A percentile compares a stretch with the other conserved stretches of the same genome.
Evolutionary conservation across 2,797 vertebrate genomes (phyloP).

Genomic region (Hephaestus fuliginosus): DNA sequence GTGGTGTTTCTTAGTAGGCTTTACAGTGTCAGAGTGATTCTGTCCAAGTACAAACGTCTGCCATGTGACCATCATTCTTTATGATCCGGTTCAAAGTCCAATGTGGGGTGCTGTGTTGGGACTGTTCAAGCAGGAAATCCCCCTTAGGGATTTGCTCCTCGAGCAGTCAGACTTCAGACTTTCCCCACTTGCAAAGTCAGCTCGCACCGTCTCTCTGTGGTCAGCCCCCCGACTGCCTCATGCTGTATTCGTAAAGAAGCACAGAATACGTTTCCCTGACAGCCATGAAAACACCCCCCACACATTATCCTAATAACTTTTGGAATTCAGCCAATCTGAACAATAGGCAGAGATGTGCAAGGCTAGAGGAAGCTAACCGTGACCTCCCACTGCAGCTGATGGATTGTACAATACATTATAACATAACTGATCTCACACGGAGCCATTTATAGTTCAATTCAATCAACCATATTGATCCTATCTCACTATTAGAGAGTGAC

Average conservation of each 20-base stretch:
- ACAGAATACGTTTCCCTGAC: conserved; percentile 27
- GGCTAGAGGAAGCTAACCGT: conserved; percentile 6
- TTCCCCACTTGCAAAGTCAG: conserved; percentile 2
- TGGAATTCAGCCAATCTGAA: conserved; percentile 39
- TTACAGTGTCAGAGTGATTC: neutral
- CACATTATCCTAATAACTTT: conserved; percentile 39
- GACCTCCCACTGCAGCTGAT: conserved; percentile 9
- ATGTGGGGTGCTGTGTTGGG: neutral
- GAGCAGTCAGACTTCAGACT: conserved; percentile 14
- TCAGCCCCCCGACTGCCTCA: neutral
- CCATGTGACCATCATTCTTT: conserved; percentile 4
- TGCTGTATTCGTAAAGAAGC: conserved; percentile 10
- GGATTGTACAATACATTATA: conserved; percentile 10
- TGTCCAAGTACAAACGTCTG: neutral
- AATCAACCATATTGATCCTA: conserved; percentile 13
- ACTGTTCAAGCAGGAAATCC: conserved; percentile 27
- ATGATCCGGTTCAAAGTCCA: conserved; percentile 8
- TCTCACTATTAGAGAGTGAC: neutral
- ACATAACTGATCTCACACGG: conserved; percentile 18
- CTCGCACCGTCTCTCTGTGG: conserved; percentile 5
- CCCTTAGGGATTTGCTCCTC: conserved; percentile 24
- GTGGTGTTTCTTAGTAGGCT: neutral
- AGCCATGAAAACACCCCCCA: conserved; percentile 25
- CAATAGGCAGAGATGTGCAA: conserved; percentile 3
- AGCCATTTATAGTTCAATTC: conserved; percentile 13